Evolutionary conservation across 2,888 invertebrate genomes (phyloP), one percentile per base, ranked within the genome.

Genomic region (Acrocyrtus sp.): DNA sequence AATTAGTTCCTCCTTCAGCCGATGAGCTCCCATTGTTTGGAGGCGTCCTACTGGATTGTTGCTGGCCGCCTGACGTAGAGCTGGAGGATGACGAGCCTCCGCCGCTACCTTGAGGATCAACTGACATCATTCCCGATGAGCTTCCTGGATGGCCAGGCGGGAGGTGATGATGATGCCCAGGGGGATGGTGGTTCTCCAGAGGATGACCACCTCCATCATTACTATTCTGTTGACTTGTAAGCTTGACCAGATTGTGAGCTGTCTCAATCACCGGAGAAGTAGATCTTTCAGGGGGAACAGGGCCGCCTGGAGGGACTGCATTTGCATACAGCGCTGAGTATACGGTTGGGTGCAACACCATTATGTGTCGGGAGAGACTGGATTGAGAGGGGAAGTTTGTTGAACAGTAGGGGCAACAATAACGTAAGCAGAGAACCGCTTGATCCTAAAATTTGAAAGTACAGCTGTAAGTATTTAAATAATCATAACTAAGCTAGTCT

Each of bases 151-250:
- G 22, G 54, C 34, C 19, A 56, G n/a, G 8, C n/a, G 39, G 47
- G 6, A 34, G 24, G 21, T 50, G 54, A 26, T 62, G 68, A 22
- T 61, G 72, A 39, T 58, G 67, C 17, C 53, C 47, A 50, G 58
- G 47, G 21, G 63, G 65, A 39, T 57, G 61, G 43, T 67, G 62
- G 72, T 68, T 68, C 73, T 79, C 77, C 74, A 65, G 26, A 75
- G 74, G 76, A 45, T 58, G 62, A 69, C 63, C 75, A 85, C 85
- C 75, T 87, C 72, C 75, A 85, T 85, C 74, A 87, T 88, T 82
- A 89, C 85, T 69, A 90, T 90, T 77, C 89, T 87, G 83, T 87
- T 90, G 89, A 85, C 72, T 75, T 75, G 58, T 54, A 63, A 57
- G 72, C 65, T 72, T 72, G 63, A 72, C 72, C 58, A 75, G 56